Percentiles rank a stretch among this genome's conserved stretches.
These are phyloP conservation scores for Argya squamiceps DNA, from an alignment of 2,797 vertebrate species.

Conservation along the genomic window DNA sequence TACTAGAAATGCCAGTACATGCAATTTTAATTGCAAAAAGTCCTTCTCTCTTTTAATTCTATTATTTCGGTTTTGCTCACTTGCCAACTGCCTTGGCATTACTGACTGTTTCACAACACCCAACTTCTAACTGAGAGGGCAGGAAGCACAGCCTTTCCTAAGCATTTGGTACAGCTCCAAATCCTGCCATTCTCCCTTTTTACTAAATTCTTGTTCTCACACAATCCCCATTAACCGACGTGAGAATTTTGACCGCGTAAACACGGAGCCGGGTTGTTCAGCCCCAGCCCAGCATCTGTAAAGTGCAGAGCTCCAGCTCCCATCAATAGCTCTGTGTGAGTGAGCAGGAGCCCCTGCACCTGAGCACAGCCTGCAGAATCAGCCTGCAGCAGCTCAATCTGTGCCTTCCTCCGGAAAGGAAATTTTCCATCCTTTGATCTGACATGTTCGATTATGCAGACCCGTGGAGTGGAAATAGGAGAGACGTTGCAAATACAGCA, in stretches of 20 bases:
- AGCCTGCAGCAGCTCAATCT: not conserved
- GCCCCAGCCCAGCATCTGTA: not conserved
- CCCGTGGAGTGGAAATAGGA: not conserved
- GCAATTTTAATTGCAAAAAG: slow-evolving; percentile 63
- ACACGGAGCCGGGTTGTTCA: not conserved
- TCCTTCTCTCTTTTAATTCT: slow-evolving; percentile 30
- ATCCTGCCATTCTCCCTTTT: slow-evolving; percentile 20
- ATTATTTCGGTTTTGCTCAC: slow-evolving; percentile 42
- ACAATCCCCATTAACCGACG: slow-evolving; percentile 24
- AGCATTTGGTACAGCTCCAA: slow-evolving; percentile 16
- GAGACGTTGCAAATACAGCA: not conserved
- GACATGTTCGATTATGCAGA: not conserved
- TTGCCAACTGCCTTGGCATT: slow-evolving; percentile 47
- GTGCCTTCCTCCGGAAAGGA: not conserved
- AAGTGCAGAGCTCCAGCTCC: not conserved
- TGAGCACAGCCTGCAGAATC: not conserved
- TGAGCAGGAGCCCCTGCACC: not conserved
- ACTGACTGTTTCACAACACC: slow-evolving; percentile 14
- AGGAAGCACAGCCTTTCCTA: slow-evolving; percentile 22
- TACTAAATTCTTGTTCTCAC: slow-evolving; percentile 39
- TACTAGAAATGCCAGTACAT: slow-evolving; percentile 50
- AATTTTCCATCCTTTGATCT: not conserved
- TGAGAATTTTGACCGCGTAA: slow-evolving; percentile 18
- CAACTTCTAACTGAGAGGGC: slow-evolving; percentile 36
- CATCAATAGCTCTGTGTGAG: not conserved